phyloP scores from a whole-genome alignment of 2,888 invertebrate species.

The Xylota segnis region DNA sequence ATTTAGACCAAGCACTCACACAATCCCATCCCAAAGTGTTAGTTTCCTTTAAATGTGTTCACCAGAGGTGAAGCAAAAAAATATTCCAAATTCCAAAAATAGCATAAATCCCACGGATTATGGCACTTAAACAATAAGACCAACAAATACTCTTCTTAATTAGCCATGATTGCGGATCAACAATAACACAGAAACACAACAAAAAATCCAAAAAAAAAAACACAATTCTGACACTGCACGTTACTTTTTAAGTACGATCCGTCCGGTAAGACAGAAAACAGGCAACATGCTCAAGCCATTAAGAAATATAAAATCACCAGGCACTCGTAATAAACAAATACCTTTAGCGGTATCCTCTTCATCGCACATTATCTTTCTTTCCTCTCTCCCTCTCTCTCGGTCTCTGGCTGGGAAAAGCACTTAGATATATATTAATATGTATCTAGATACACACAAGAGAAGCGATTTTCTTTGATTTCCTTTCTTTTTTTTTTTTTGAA shows the following conservation, averaged over 20 bases:
- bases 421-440: conserved; percentile 32
- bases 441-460: conserved; percentile 18
- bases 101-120: conserved; percentile 14
- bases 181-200: neutral
- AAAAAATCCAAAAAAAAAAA: neutral
- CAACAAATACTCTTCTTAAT: neutral
- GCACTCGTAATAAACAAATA: conserved; percentile 61
- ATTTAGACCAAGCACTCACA: neutral
- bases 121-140: neutral
- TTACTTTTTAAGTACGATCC: conserved; percentile 12
- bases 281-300: conserved; percentile 34
- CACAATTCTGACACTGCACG: conserved; percentile 18
- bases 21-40: neutral
- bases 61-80: neutral
- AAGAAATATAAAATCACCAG: conserved; percentile 47
- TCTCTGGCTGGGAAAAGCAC: conserved; percentile 32
- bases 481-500: conserved; percentile 16
- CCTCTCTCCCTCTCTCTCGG: neutral
- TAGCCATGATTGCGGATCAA: conserved; percentile 9
- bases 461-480: conserved; percentile 31
- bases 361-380: conserved; percentile 52
- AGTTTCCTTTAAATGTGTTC: neutral
- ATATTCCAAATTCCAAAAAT: conserved; percentile 17
- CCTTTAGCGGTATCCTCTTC: conserved; percentile 59
- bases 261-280: conserved; percentile 28